Base-by-base conservation (phyloP, 2,113 vertebrate genomes). In the Phylloscopus trochiloides region DNA sequence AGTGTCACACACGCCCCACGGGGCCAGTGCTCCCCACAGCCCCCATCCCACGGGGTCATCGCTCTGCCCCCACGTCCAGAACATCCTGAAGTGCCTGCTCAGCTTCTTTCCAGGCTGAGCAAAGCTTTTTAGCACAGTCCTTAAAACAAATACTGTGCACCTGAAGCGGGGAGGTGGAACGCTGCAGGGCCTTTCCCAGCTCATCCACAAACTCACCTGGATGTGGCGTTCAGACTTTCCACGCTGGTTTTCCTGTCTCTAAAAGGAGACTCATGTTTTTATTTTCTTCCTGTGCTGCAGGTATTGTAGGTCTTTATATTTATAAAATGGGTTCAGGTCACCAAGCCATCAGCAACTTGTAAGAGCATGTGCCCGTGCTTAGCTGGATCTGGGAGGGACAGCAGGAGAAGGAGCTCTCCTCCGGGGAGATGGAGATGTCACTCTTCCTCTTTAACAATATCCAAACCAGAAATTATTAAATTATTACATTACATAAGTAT, bases 401-500 rank as follows among this genome's bases (percentile, higher is more conserved):
- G 74, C 61, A 71, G 62, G 67, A 55, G 16, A 3, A 76, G 61
- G 38, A 88, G 54, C 29, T 13, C 68, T 90, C 58, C 63, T 74
- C 59, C 29, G 13, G 68, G 48, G 48, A 77, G 38, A 5, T 1
- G 2, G 1, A 66, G 47, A 57, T 76, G 50, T 19, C 52, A 10
- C 31, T 71, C 48, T 63, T 91, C 62, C 61, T 87, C 57, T 65
- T 75, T 12, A 58, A 38, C 13, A 45, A 12, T 51, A 80, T 54
- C 45, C 40, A 79, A 74, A 47, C 3, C n/a, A 59, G 50, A 59
- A 88, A 75, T 62, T 5, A 55, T 29, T 48, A 36, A 76, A 72
- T 57, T 22, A 51, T 26, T 55, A 1, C 59, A 55, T 80, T 40
- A 6, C 12, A 42, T 3, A 0, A 1, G 4, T 57, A 3, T 51